Conservation (phyloP, 2,888 invertebrate species). For the Apamea anceps region DNA sequence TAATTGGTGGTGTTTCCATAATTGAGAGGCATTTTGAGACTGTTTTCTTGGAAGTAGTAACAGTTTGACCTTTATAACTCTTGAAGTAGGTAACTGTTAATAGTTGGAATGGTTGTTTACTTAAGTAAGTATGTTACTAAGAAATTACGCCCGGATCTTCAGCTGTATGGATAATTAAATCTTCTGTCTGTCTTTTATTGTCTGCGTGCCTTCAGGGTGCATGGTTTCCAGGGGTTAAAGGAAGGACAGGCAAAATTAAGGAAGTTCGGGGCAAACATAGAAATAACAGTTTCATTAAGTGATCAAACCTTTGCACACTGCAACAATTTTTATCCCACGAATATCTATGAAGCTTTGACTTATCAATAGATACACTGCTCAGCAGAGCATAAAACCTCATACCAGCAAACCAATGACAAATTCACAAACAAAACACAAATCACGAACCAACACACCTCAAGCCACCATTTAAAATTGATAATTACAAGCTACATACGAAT, state of each 20-base stretch:
- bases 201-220: neutral
- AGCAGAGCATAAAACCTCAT: neutral
- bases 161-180: neutral
- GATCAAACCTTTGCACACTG: neutral
- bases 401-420: constrained; percentile 15
- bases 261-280: neutral
- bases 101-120: neutral
- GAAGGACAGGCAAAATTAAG: neutral
- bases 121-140: neutral
- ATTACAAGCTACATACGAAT: constrained; percentile 38
- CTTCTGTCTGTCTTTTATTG: no score
- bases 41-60: neutral
- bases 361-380: neutral
- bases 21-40: neutral
- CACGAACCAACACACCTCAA: constrained; percentile 2
- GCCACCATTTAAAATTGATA: constrained; percentile 41
- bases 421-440: neutral
- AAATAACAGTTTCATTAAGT: neutral
- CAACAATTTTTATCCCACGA: neutral
- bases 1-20: constrained; percentile 9
- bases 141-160: neutral
- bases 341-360: neutral
- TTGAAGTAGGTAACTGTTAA: neutral
- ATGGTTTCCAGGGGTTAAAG: neutral
- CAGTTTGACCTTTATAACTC: neutral